These are phyloP conservation scores for Gymnocephalus cernua DNA, from an alignment of 2,113 vertebrate species.

Conservation along the genomic window DNA sequence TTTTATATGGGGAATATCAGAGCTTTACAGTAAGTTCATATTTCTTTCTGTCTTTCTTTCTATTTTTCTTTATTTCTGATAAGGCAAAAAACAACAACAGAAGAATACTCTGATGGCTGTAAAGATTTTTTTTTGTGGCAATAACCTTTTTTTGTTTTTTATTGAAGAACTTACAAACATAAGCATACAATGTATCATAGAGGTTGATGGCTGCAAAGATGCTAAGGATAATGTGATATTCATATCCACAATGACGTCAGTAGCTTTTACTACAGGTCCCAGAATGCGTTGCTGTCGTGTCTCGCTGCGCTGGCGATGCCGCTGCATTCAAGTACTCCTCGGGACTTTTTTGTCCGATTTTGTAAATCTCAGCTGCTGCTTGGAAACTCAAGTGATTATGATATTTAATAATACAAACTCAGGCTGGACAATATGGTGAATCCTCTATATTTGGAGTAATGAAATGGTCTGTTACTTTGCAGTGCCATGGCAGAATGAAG, in stretches of 20 bases:
- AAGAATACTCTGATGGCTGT: neutral
- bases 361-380: neutral
- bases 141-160: too few relatives aligned
- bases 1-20: neutral
- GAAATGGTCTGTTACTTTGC: neutral
- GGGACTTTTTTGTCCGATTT: accelerated
- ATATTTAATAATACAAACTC: neutral
- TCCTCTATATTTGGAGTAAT: too few relatives aligned
- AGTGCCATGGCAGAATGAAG: neutral
- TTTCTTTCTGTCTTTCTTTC: neutral
- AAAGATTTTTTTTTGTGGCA: too few relatives aligned
- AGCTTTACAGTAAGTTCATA: neutral
- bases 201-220: neutral
- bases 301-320: constrained; percentile 45
- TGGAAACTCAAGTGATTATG: neutral
- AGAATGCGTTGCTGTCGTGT: constrained; percentile 61
- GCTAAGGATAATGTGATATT: neutral
- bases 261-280: constrained; percentile 77
- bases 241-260: constrained; percentile 30
- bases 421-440: neutral
- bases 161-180: too few relatives aligned
- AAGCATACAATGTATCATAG: too few relatives aligned
- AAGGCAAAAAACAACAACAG: neutral
- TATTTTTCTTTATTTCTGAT: neutral
- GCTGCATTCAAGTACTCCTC: constrained; percentile 62